A percentile compares a stretch with the other conserved stretches of the same genome.
Evolutionary conservation across 2,113 vertebrate species (phyloP).

Genomic region (Leuciscus idus): DNA sequence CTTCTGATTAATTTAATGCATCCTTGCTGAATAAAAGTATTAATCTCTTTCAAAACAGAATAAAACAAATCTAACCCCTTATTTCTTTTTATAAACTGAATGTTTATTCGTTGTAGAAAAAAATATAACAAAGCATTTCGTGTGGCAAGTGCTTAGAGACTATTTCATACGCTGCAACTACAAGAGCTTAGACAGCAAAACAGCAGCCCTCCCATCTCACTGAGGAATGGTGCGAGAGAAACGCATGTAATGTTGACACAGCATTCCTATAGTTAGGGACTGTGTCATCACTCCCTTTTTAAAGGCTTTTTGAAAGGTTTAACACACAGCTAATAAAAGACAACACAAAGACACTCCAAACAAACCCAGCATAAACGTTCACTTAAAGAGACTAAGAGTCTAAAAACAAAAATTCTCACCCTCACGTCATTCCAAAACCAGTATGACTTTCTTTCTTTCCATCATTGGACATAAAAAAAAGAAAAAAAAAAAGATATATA

Average conservation of each 20-base stretch:
- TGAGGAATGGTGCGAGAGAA: neutral
- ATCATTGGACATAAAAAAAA: neutral
- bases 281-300: neutral
- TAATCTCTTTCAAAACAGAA: neutral
- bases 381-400: neutral
- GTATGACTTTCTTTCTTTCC: neutral
- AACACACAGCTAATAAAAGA: neutral
- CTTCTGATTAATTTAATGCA: too few relatives aligned
- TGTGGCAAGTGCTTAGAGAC: neutral
- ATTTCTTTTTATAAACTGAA: neutral
- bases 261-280: slow-evolving; percentile 10
- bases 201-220: neutral
- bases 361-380: neutral
- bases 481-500: neutral
- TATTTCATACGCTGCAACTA: neutral
- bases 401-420: neutral
- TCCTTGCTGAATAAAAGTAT: neutral
- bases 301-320: slow-evolving; percentile 1
- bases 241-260: slow-evolving; percentile 7
- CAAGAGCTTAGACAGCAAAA: slow-evolving; percentile 12
- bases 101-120: neutral
- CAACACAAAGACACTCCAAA: neutral
- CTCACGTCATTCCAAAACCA: neutral
- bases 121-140: neutral
- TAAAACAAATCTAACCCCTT: neutral